These are phyloP conservation scores for Callopanchax toddi DNA, from an alignment of 2,113 vertebrate species.

Conservation along the genomic window DNA sequence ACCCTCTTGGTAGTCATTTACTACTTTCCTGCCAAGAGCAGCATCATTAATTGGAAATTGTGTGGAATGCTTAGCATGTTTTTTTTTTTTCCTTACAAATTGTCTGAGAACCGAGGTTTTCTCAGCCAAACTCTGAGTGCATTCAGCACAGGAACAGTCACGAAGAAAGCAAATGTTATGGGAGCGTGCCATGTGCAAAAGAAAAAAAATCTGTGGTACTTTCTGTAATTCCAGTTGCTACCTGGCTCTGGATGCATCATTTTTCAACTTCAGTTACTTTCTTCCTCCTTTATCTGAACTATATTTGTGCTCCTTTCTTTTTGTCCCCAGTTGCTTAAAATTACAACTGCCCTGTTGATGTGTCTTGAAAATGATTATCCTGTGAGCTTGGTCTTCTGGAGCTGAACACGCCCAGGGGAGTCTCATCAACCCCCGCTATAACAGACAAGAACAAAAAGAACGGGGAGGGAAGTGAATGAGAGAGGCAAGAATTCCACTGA, in stretches of 20 bases:
- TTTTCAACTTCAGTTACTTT: neutral
- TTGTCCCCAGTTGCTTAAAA: constrained; percentile 46
- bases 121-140: constrained; percentile 58
- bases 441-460: constrained; percentile 74
- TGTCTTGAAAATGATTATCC: constrained; percentile 74
- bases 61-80: constrained; percentile 71
- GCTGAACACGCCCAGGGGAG: constrained; percentile 70
- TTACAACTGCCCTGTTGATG: constrained; percentile 60
- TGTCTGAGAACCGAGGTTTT: constrained; percentile 57
- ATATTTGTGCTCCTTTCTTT: neutral
- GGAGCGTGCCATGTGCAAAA: constrained; percentile 3
- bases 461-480: constrained; percentile 53
- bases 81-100: constrained; percentile 62
- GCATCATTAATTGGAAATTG: constrained; percentile 78
- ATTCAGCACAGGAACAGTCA: constrained; percentile 48
- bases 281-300: constrained; percentile 14
- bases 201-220: too few species aligned
- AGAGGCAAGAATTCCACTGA: constrained; percentile 69
- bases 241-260: neutral
- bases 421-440: constrained; percentile 67
- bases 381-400: constrained; percentile 67
- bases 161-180: constrained; percentile 44
- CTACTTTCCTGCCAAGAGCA: constrained; percentile 72
- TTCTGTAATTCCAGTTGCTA: constrained; percentile 7
- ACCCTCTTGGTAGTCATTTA: constrained; percentile 73